Evolutionary conservation across 2,113 vertebrate species (phyloP).

Genomic region (Cervus canadensis): DNA sequence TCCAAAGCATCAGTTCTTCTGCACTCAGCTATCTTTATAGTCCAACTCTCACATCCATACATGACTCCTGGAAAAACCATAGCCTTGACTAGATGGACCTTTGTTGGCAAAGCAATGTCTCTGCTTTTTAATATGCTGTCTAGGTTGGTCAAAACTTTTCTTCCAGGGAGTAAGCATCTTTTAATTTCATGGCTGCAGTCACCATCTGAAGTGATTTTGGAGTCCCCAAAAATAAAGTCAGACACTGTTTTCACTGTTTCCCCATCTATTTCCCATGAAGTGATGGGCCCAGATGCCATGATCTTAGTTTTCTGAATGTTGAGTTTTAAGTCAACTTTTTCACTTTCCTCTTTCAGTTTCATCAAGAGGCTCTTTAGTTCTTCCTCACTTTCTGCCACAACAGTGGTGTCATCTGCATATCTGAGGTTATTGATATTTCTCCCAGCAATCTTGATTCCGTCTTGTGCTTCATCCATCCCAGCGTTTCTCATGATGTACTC

Average conservation of each 20-base stretch:
- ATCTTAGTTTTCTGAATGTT: background rate
- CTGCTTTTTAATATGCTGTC: background rate
- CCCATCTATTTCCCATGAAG: background rate
- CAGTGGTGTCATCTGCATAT: background rate
- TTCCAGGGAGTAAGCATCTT: background rate
- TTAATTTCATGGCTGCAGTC: background rate
- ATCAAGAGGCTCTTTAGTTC: background rate
- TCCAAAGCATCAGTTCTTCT: background rate
- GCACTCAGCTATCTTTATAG: background rate
- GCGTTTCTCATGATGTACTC: background rate
- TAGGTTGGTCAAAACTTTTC: background rate
- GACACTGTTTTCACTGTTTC: background rate
- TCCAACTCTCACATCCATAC: background rate
- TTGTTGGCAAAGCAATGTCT: background rate
- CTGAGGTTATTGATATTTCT: background rate
- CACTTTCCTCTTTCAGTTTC: background rate
- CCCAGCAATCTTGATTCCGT: rapidly evolving
- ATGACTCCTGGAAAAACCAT: background rate
- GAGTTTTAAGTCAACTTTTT: background rate
- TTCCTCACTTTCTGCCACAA: background rate
- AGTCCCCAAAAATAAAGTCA: background rate
- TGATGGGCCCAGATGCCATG: background rate
- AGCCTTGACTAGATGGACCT: background rate
- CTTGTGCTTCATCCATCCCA: background rate
- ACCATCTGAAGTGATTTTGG: background rate